A percentile compares a stretch with the other conserved stretches of the same genome.
phyloP scores from a whole-genome alignment of 2,888 invertebrate species.

The Coenonympha glycerion region DNA sequence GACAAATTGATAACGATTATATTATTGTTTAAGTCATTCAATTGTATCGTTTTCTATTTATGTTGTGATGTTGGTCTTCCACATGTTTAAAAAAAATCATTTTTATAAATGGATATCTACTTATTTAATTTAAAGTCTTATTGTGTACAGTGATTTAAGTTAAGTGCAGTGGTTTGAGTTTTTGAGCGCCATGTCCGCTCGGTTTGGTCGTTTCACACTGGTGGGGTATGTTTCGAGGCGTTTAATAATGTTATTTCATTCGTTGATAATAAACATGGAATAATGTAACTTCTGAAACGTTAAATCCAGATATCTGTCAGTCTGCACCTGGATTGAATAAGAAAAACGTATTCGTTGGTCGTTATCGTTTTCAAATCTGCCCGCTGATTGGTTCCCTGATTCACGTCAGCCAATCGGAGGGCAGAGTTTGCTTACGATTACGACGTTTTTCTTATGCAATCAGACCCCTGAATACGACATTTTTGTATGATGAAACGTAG shows the following conservation, averaged over 20 bases:
- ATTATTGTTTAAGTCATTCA: constrained; percentile 46
- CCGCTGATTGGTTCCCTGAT: too few species aligned
- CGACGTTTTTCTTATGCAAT: too few species aligned
- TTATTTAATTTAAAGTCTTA: constrained; percentile 50
- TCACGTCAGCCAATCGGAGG: too few species aligned
- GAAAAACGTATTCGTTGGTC: too few species aligned
- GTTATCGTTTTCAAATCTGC: too few species aligned
- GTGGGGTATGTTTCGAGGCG: too few species aligned
- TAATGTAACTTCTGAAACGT: not conserved
- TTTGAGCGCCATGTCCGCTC: constrained; percentile 48
- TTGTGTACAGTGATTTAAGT: constrained; percentile 53
- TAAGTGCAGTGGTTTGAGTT: constrained; percentile 39
- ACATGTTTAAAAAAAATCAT: constrained; percentile 46
- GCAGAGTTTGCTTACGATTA: too few species aligned
- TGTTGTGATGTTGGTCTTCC: constrained; percentile 76
- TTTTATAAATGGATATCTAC: constrained; percentile 51
- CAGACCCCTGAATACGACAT: not conserved
- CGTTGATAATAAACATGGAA: too few species aligned
- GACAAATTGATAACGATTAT: constrained; percentile 47
- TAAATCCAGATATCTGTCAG: not conserved
- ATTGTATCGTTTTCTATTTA: constrained; percentile 66
- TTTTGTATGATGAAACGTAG: constrained; percentile 34
- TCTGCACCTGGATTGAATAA: too few species aligned
- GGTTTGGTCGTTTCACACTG: constrained; percentile 23
- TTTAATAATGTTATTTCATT: too few species aligned